These are phyloP conservation scores for Caiman crocodilus DNA, from an alignment of 2,797 vertebrate species.

Conservation along the genomic window DNA sequence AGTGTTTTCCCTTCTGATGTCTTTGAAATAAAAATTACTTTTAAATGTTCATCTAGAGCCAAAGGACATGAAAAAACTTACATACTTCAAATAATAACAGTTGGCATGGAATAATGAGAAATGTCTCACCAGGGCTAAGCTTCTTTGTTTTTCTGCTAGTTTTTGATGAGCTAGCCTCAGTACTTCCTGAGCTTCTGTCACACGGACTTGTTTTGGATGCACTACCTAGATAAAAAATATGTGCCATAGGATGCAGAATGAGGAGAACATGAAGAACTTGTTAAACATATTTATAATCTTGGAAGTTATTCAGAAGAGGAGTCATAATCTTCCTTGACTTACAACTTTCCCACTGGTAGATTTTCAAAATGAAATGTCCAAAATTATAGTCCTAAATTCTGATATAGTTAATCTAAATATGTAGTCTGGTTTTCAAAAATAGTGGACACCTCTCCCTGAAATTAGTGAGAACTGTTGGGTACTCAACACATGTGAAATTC, in stretches of 20 bases:
- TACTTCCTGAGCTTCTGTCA: constrained; percentile 75
- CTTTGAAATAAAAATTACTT: neutral
- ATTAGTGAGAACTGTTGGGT: too few relatives aligned
- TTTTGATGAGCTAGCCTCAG: constrained; percentile 66
- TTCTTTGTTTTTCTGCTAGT: constrained; percentile 75
- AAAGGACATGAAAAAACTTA: neutral
- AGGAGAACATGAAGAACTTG: neutral
- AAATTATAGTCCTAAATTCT: neutral
- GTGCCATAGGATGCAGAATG: neutral
- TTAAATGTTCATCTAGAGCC: neutral
- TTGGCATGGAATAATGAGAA: neutral
- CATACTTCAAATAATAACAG: neutral
- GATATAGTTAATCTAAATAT: too few relatives aligned
- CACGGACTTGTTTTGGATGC: constrained; percentile 73
- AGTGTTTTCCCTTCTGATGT: neutral
- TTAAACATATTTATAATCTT: neutral
- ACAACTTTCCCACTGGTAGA: neutral
- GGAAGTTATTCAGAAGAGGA: neutral
- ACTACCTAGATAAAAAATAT: constrained; percentile 66
- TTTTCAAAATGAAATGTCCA: neutral
- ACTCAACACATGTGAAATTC: too few relatives aligned
- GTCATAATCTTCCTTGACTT: neutral
- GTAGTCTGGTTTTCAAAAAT: too few relatives aligned
- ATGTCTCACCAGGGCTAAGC: constrained; percentile 72
- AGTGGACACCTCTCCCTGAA: too few relatives aligned